Percentiles rank a stretch among this genome's conserved stretches.
Conservation (phyloP, 2,797 vertebrate genomes). For the Sylvilagus floridanus region DNA sequence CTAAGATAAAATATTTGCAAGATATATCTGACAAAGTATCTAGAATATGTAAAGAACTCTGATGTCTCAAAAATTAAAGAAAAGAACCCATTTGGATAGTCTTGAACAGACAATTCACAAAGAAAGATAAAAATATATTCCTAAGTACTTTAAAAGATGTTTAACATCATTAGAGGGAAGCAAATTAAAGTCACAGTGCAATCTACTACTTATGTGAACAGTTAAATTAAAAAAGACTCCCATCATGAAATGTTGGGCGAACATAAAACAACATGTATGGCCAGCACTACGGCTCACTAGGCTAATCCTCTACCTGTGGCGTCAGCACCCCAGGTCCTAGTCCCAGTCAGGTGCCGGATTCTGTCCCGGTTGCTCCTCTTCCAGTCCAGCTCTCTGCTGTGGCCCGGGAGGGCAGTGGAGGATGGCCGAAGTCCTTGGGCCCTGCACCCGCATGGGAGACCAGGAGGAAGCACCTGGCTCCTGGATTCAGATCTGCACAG, state of each 20-base stretch:
- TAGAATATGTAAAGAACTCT: constrained; percentile 32
- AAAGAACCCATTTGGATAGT: not conserved
- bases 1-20: not conserved
- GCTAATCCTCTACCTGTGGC: no score
- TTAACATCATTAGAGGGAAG: not conserved
- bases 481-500: no score
- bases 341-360: no score
- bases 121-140: not conserved
- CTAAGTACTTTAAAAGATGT: constrained; percentile 36
- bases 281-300: no score
- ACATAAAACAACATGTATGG: not conserved
- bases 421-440: no score
- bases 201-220: not conserved
- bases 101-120: not conserved
- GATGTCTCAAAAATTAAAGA: not conserved
- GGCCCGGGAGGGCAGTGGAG: no score
- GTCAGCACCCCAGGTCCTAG: no score
- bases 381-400: no score
- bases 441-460: no score
- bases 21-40: not conserved
- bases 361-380: no score
- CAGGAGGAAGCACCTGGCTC: no score
- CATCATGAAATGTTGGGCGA: not conserved
- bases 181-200: constrained; percentile 18
- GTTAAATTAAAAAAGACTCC: not conserved